A percentile compares a stretch with the other conserved stretches of the same genome.
Conservation (phyloP, 2,888 invertebrate species). For the Yponomeuta sedellus region DNA sequence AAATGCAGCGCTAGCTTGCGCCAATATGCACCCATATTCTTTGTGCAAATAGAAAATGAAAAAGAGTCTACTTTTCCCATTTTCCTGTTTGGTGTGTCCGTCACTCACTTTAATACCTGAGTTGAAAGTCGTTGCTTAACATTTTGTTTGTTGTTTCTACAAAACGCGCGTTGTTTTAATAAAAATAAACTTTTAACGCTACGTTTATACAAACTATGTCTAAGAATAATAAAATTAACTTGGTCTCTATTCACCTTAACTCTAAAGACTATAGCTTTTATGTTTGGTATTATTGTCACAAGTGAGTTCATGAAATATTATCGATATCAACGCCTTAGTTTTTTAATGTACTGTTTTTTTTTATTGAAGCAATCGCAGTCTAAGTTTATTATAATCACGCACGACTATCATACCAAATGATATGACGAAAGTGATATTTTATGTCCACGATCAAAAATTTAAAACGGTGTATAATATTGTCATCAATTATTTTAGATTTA, state of each 20-base stretch:
- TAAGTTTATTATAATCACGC: not conserved
- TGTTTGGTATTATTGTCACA: not conserved
- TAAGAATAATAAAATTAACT: not conserved
- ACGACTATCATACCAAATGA: slow-evolving; percentile 29
- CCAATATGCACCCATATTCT: slow-evolving; percentile 12
- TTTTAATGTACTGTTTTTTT: not conserved
- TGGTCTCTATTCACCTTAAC: not conserved
- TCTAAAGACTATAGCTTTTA: no score
- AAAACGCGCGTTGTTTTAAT: not conserved
- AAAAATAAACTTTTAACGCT: not conserved
- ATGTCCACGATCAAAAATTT: not conserved
- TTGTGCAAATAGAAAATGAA: slow-evolving; percentile 9
- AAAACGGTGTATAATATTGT: not conserved
- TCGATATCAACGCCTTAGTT: no score
- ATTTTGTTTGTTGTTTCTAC: not conserved
- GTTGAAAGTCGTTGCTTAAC: not conserved
- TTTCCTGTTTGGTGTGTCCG: not conserved
- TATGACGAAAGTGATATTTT: slow-evolving; percentile 56
- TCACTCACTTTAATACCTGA: slow-evolving; percentile 5
- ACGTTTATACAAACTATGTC: not conserved
- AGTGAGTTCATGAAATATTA: not conserved
- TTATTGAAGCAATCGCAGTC: not conserved
- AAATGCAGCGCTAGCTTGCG: slow-evolving; percentile 10
- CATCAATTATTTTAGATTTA: not conserved
- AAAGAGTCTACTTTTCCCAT: slow-evolving; percentile 6